These are phyloP conservation scores for Dasypus novemcinctus DNA, from an alignment of 2,113 vertebrate genomes.

Conservation along the genomic window DNA sequence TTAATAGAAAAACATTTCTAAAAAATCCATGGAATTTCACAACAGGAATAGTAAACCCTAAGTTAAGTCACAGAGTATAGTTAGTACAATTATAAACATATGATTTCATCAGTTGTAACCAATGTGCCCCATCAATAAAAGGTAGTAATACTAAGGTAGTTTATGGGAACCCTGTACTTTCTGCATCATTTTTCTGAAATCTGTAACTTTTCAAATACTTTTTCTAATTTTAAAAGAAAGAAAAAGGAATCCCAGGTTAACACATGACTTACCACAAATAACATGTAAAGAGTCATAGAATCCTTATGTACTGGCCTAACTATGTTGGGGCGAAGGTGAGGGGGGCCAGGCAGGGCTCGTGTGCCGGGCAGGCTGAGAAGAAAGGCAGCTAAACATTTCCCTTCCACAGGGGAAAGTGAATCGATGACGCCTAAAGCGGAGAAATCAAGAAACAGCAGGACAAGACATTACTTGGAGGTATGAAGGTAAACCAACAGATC, in stretches of 20 bases:
- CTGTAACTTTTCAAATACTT: no score
- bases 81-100: no score
- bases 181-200: no score
- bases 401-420: neutral
- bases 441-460: neutral
- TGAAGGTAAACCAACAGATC: neutral
- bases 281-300: neutral
- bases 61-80: no score
- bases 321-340: neutral
- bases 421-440: neutral
- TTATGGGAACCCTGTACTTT: no score
- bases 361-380: neutral
- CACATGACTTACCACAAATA: neutral
- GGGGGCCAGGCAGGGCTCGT: no score
- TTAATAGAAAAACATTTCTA: no score
- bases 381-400: neutral
- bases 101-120: no score
- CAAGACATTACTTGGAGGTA: neutral
- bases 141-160: no score
- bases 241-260: neutral
- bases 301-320: neutral
- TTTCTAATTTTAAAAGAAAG: neutral
- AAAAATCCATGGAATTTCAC: no score
- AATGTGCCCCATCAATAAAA: no score
- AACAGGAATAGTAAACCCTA: no score